These are phyloP conservation scores for Neotoma lepida DNA, from an alignment of 2,113 vertebrate genomes.

Conservation along the genomic window DNA sequence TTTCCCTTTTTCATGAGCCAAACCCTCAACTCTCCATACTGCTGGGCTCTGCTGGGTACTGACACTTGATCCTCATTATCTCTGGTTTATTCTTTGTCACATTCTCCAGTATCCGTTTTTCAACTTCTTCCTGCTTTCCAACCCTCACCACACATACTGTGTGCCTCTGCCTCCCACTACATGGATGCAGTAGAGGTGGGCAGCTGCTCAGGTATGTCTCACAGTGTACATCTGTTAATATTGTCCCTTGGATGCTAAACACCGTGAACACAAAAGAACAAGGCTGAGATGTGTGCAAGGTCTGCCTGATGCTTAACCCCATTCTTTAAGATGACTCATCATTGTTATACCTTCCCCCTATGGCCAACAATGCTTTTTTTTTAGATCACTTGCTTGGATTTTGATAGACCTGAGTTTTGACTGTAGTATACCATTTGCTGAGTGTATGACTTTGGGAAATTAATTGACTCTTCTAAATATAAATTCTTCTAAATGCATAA, in stretches of 20 bases:
- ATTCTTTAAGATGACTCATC: background rate
- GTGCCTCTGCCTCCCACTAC: background rate
- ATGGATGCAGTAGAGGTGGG: too few relatives aligned
- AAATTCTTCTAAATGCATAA: background rate
- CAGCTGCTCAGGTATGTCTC: background rate
- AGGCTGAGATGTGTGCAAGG: background rate
- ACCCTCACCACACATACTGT: background rate
- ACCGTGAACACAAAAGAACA: background rate
- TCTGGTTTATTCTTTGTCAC: background rate
- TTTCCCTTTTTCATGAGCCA: background rate
- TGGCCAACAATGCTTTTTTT: background rate
- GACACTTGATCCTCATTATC: background rate
- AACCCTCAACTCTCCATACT: background rate
- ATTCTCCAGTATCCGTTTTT: background rate
- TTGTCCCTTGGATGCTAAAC: too few relatives aligned
- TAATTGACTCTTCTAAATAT: background rate
- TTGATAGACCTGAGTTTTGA: background rate
- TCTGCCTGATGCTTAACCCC: background rate
- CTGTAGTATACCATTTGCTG: background rate
- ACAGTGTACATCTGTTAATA: background rate
- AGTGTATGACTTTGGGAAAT: background rate
- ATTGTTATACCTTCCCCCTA: background rate
- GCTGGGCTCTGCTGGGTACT: background rate
- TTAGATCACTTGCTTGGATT: background rate
- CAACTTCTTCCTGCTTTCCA: background rate